Evolutionary conservation across 2,888 invertebrate genomes (phyloP).

Genomic region (Polia nebulosa): DNA sequence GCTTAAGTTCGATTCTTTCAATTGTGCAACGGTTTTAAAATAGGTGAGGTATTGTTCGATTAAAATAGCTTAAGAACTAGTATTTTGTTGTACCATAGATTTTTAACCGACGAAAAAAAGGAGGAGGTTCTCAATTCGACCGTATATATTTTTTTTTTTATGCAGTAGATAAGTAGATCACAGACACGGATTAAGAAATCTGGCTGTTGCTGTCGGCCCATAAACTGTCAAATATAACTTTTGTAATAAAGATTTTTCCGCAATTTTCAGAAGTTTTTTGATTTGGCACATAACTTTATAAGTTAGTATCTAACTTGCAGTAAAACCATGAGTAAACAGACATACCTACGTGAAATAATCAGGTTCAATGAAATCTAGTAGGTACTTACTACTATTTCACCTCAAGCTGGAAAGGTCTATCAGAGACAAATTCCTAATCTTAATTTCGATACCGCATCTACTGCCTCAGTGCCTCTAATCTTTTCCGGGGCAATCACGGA

Average conservation of each 20-base stretch:
- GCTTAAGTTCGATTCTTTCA: conserved; percentile 23
- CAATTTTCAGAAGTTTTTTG: too few relatives aligned
- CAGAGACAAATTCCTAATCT: background rate
- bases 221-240: background rate
- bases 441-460: conserved; percentile 24
- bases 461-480: conserved; percentile 26
- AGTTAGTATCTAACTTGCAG: too few relatives aligned
- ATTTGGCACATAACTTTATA: too few relatives aligned
- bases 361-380: too few relatives aligned
- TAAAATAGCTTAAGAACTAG: background rate
- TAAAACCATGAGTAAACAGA: too few relatives aligned
- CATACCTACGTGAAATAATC: too few relatives aligned
- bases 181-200: background rate
- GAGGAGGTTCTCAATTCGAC: too few relatives aligned
- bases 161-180: too few relatives aligned
- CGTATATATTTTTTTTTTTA: background rate
- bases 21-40: conserved; percentile 47
- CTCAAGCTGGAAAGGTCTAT: too few relatives aligned
- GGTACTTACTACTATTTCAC: too few relatives aligned
- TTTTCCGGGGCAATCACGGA: conserved; percentile 72
- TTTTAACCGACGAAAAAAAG: too few relatives aligned
- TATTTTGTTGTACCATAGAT: conserved; percentile 6
- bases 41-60: conserved; percentile 33
- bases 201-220: background rate
- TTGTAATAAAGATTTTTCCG: too few relatives aligned